A percentile compares a stretch with the other conserved stretches of the same genome.
phyloP scores from a whole-genome alignment of 2,797 vertebrate species.

The Melanotaenia boesemani region DNA sequence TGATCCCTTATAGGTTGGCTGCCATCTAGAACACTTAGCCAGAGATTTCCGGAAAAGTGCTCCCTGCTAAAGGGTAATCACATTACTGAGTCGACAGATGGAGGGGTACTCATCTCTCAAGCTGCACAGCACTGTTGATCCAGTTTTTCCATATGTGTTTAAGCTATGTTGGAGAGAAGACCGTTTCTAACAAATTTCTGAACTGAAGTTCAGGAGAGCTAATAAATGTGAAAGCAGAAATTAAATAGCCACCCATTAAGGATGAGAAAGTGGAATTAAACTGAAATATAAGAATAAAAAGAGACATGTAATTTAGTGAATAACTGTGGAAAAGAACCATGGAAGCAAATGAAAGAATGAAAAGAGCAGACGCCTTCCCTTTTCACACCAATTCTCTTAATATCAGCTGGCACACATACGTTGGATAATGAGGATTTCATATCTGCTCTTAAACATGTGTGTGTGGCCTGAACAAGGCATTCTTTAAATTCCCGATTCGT shows the following conservation, averaged over 20 bases:
- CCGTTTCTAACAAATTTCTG: conserved; percentile 27
- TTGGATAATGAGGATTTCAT: conserved; percentile 27
- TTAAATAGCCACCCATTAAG: conserved; percentile 22
- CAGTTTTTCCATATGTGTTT: conserved; percentile 24
- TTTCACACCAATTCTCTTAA: conserved; percentile 44
- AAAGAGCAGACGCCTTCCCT: conserved; percentile 28
- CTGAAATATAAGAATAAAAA: conserved; percentile 21
- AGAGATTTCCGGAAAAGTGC: conserved; percentile 63
- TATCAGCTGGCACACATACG: conserved; percentile 13
- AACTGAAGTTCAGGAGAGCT: conserved; percentile 36
- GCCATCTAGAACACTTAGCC: conserved; percentile 69
- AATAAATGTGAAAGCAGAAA: conserved; percentile 22
- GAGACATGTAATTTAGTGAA: conserved; percentile 36
- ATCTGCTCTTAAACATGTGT: conserved; percentile 31
- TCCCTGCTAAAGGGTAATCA: conserved; percentile 74
- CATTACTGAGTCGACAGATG: conserved; percentile 71
- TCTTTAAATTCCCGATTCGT: conserved; percentile 23
- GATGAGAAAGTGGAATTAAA: conserved; percentile 35
- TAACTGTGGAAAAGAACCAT: conserved; percentile 16
- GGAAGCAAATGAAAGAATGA: conserved; percentile 31
- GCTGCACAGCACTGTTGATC: conserved; percentile 45
- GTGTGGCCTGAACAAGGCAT: conserved; percentile 30
- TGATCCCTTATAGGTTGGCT: conserved; percentile 65
- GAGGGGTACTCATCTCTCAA: conserved; percentile 64
- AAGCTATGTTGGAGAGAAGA: conserved; percentile 38